Evolutionary conservation across 1,140 invertebrate species (phyloP).

Genomic region (Rhysida immarginata): DNA sequence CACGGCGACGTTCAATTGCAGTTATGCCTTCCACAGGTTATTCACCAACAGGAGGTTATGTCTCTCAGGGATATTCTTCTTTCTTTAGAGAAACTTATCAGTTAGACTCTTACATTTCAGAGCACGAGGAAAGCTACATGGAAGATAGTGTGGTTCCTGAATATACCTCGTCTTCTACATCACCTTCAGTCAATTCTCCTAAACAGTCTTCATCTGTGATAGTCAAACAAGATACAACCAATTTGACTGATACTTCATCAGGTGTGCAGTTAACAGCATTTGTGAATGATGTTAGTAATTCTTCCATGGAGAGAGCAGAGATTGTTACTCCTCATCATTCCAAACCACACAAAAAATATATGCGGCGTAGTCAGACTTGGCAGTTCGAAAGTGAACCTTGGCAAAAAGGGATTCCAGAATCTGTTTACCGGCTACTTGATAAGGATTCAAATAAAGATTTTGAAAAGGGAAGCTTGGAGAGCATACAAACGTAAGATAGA

Average conservation of each 20-base stretch:
- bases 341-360: conserved; percentile 23
- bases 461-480: conserved; percentile 24
- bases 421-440: not conserved
- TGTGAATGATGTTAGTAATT: too few relatives aligned
- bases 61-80: conserved; percentile 1
- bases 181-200: too few relatives aligned
- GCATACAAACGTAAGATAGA: conserved; percentile 24
- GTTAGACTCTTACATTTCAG: not conserved
- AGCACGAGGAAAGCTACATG: not conserved
- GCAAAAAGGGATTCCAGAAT: not conserved
- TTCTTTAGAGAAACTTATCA: conserved; percentile 1
- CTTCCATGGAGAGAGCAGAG: too few relatives aligned
- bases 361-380: conserved; percentile 35
- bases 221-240: not conserved
- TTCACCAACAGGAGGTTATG: not conserved
- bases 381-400: conserved; percentile 22
- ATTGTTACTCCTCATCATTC: not conserved
- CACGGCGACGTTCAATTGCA: conserved; percentile 16
- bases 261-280: not conserved
- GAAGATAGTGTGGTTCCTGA: not conserved
- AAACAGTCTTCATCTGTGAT: not conserved
- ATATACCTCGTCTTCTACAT: too few relatives aligned
- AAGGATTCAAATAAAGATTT: conserved; percentile 1
- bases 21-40: conserved; percentile 9
- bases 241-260: not conserved